Base-by-base conservation (phyloP, 1,140 invertebrate genomes). In the Ceratosolen solmsi region DNA sequence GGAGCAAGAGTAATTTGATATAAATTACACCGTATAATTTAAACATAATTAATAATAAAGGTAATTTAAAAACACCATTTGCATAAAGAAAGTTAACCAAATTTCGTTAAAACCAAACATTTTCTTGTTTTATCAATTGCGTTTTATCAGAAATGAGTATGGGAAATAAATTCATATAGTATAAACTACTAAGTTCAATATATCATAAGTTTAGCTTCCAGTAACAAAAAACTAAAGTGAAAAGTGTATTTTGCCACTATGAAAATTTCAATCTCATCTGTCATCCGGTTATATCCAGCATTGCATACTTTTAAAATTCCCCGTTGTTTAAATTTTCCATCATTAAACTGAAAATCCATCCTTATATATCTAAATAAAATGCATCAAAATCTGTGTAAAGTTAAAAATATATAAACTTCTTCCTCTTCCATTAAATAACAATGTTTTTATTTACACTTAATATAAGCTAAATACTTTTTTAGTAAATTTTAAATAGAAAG, bases 251-350 rank as follows among this genome's bases (percentile, higher is more conserved):
- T 76, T 27, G 38, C 22, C 15, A 17, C 25, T 41, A 49, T 27
- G 74, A 63, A 77, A 77, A 77, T 77, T 65, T 25, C 58, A 51
- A 77, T 65, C 75, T 65, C 75, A 77, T 77, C 38, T 54, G 27
- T 78, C 25, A 68, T 78, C 60, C 46, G n/a, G 41, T 68, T 60
- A 54, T 54, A 54, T 30, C 17, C 46, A 46, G 27, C 41, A 51
- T 36, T 41, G 36, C 46, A 78, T 68, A 68, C 46, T 51, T 70
- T 46, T 2, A 33, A 1, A 65, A 58, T 27, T 33, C 38, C 27
- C 25, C 15, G 33, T 70, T 27, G 3, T 68, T 78, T 78, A 30
- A 54, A 78, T 33, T 51, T 25, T 54, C 49, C n/a, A 73, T 73
- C 46, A 33, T 25, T 33, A 7, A 7, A 22, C 22, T 73, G 54